Evolutionary conservation across 2,113 vertebrate genomes (phyloP), one percentile per base, ranked within the genome.

Genomic region (Limanda limanda): DNA sequence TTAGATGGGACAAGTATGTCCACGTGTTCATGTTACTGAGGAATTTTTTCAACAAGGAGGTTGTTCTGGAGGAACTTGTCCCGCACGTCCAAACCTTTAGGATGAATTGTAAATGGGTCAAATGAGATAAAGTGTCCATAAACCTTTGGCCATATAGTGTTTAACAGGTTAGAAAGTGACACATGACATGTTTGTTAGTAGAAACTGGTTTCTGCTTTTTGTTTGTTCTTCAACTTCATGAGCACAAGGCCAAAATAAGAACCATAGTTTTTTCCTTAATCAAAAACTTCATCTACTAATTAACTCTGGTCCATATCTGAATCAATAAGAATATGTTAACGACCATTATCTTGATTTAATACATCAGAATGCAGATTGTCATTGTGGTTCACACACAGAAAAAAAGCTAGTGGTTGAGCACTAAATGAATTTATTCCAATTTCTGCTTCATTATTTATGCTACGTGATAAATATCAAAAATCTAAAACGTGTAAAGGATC

Each of bases 151-250:
- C 35, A 66, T 37, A 37, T 21, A 5, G 25, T 21, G 2, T 13
- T 13, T 20, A 2, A 35, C 15, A 35, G 5, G 18, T 61, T n/a
- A 21, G 31, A 31, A 63, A n/a, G 17, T 42, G 59, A 24, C 1
- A 4, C 27, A 5, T 6, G 27, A 31, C 27, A 31, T 31, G 31
- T 31, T 31, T 23, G 61, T 86, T 83, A 86, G 79, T 81, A 57
- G 5, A 57, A 70, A 60, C 15, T 24, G 63, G 62, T 77, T 35
- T 71, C 31, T 47, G 74, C 80, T 84, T 48, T 59, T 47, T 51
- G 40, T 59, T 3, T 27, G 61, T 72, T 78, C 25, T 78, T 68
- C 18, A 63, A 45, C 31, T 37, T 51, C 23, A 4, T 55, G 31
- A 45, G 51, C 10, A 24, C 65, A 65, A 69, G 10, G 14, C 6